Evolutionary conservation across 2,888 invertebrate genomes (phyloP).

Genomic region (Endotricha flammealis): DNA sequence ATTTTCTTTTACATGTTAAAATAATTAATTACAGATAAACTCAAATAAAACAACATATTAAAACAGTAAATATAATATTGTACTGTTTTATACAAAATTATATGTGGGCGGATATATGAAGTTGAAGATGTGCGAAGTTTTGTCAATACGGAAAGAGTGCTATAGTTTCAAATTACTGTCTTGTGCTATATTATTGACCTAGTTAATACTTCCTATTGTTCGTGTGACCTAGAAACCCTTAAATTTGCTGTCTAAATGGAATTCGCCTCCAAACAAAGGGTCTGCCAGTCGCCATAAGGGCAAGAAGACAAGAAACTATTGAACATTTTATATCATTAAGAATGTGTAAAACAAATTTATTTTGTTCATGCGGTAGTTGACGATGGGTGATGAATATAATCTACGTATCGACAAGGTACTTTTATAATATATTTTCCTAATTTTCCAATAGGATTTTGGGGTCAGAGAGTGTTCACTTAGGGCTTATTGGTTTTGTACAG

Average conservation of each 20-base stretch:
- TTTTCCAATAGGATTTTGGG: too few relatives aligned
- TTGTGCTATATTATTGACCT: slow-evolving; percentile 37
- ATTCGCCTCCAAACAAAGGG: not conserved
- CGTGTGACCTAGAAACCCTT: slow-evolving; percentile 24
- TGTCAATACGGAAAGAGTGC: slow-evolving; percentile 36
- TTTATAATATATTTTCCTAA: not conserved
- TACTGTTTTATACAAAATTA: too few relatives aligned
- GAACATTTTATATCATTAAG: slow-evolving; percentile 11
- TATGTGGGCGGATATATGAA: too few relatives aligned
- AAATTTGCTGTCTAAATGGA: not conserved
- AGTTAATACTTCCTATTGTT: slow-evolving; percentile 36
- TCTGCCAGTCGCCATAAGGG: too few relatives aligned
- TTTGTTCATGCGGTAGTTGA: slow-evolving; percentile 29
- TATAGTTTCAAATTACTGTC: not conserved
- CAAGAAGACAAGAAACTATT: too few relatives aligned
- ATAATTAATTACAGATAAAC: too few relatives aligned
- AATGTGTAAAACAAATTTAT: slow-evolving; percentile 16
- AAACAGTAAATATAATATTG: too few relatives aligned
- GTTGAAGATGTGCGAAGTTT: slow-evolving; percentile 28
- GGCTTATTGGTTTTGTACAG: too few relatives aligned
- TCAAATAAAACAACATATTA: too few relatives aligned
- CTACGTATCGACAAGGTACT: slow-evolving; percentile 24
- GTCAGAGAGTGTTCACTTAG: too few relatives aligned
- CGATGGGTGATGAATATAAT: slow-evolving; percentile 38
- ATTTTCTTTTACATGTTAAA: too few relatives aligned